phyloP scores from a whole-genome alignment of 2,888 invertebrate species.

The Malthinus seriepunctatus region DNA sequence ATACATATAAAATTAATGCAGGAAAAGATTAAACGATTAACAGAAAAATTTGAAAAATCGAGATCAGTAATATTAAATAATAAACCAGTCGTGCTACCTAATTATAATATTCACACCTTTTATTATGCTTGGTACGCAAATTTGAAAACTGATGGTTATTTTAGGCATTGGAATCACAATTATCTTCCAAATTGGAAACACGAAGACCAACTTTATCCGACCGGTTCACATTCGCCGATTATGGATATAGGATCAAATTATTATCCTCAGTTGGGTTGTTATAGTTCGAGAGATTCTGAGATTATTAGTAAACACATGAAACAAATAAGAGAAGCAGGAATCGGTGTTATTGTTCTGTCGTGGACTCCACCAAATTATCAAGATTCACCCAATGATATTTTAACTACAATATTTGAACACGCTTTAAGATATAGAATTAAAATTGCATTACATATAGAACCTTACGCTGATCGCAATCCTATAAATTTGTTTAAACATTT shows the following conservation, averaged over 20 bases:
- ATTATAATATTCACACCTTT: conserved; percentile 48
- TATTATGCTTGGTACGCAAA: conserved; percentile 51
- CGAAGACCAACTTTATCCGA: conserved; percentile 55
- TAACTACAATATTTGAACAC: conserved; percentile 40
- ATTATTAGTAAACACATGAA: conserved; percentile 57
- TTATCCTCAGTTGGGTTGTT: conserved; percentile 59
- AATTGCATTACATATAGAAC: conserved; percentile 62
- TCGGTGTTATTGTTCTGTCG: conserved; percentile 59
- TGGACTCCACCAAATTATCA: conserved; percentile 58
- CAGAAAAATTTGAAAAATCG: conserved; percentile 40
- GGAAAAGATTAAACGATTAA: conserved; percentile 41
- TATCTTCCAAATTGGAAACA: conserved; percentile 47
- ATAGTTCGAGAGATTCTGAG: conserved; percentile 57
- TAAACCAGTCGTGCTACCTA: conserved; percentile 41
- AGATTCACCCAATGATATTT: conserved; percentile 43
- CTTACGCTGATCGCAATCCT: conserved; percentile 58
- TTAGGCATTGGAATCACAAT: conserved; percentile 49
- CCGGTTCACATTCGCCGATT: conserved; percentile 58
- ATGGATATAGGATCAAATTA: conserved; percentile 59
- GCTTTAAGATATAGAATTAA: conserved; percentile 55
- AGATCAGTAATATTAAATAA: conserved; percentile 33
- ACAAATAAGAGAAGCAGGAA: conserved; percentile 55
- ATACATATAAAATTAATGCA: conserved; percentile 38
- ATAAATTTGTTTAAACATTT: conserved; percentile 55
- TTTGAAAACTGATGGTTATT: conserved; percentile 42